A percentile compares a stretch with the other conserved stretches of the same genome.
Conservation (phyloP, 2,113 vertebrate genomes). For the Pagrus major region DNA sequence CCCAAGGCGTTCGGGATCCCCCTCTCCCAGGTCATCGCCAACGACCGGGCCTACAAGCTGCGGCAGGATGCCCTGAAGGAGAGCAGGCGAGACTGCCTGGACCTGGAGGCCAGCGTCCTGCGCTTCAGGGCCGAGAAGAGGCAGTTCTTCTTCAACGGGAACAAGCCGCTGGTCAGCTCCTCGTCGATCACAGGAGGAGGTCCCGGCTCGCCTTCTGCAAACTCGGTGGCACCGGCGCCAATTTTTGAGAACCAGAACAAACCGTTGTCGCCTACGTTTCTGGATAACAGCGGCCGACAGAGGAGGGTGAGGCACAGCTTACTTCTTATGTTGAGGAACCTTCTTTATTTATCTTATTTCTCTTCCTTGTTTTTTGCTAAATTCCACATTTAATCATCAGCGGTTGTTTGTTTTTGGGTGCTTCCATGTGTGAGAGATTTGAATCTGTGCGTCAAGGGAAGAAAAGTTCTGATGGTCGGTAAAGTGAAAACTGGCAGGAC, state of each 20-base stretch:
- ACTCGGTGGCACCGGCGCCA: slow-evolving; percentile 62
- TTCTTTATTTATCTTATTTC: background rate
- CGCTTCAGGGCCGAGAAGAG: slow-evolving; percentile 86
- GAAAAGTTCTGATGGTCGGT: background rate
- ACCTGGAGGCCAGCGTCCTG: slow-evolving; percentile 87
- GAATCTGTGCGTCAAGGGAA: background rate
- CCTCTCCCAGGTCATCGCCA: slow-evolving; percentile 86
- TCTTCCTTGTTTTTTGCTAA: background rate
- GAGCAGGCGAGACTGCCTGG: slow-evolving; percentile 87
- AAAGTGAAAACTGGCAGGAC: background rate
- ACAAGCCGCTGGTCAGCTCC: slow-evolving; percentile 45
- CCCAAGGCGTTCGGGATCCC: slow-evolving; percentile 89
- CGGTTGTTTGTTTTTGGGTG: background rate
- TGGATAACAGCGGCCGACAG: slow-evolving; percentile 78
- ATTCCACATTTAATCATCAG: background rate
- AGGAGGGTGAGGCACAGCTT: slow-evolving; percentile 87
- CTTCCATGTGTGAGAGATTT: background rate
- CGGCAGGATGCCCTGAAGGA: slow-evolving; percentile 85
- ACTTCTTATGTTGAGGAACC: too few relatives aligned
- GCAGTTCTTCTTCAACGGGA: slow-evolving; percentile 75
- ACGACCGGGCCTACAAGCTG: slow-evolving; percentile 83
- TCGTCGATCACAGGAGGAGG: slow-evolving; percentile 37
- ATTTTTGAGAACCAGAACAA: slow-evolving; percentile 66
- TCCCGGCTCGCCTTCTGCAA: slow-evolving; percentile 29
- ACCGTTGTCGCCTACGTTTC: slow-evolving; percentile 70